phyloP scores from a whole-genome alignment of 2,888 invertebrate species.

The Parasteatoda lunata region DNA sequence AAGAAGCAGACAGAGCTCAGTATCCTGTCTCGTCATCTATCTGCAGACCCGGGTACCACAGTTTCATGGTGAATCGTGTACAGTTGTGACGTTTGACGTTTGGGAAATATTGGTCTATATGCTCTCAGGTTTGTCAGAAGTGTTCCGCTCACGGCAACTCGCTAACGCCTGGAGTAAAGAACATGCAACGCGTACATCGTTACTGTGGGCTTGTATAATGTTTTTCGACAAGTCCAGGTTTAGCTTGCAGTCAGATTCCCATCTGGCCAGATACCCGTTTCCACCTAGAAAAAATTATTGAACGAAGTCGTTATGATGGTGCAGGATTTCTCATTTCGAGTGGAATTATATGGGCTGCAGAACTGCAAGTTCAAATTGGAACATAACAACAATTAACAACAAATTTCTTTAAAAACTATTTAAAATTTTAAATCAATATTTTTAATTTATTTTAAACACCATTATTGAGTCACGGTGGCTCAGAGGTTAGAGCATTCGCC shows the following conservation, averaged over 20 bases:
- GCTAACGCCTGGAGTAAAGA: slow-evolving; percentile 18
- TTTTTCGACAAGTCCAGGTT: slow-evolving; percentile 21
- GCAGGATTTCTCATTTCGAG: slow-evolving; percentile 22
- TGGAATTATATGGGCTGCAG: not conserved
- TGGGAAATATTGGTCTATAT: slow-evolving; percentile 7
- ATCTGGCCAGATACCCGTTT: slow-evolving; percentile 8
- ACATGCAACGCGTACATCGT: slow-evolving; percentile 20
- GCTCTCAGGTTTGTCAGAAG: not conserved
- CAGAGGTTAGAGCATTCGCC: too few species aligned
- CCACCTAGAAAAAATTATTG: slow-evolving; percentile 16
- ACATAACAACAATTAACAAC: too few species aligned
- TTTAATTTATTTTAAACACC: too few species aligned
- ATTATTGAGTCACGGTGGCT: too few species aligned
- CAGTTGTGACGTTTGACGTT: too few species aligned
- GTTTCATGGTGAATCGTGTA: slow-evolving; percentile 12
- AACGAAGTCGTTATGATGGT: slow-evolving; percentile 9
- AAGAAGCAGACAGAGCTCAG: slow-evolving; percentile 10
- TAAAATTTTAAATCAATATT: too few species aligned
- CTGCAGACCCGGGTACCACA: slow-evolving; percentile 4
- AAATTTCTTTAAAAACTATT: too few species aligned
- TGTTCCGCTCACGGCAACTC: slow-evolving; percentile 14
- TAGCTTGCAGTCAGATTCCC: slow-evolving; percentile 21
- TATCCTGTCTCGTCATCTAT: slow-evolving; percentile 16
- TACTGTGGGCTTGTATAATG: slow-evolving; percentile 17
- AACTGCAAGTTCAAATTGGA: not conserved